Base-by-base conservation (phyloP, 2,888 invertebrate genomes). In the Meteorus cinctellus region DNA sequence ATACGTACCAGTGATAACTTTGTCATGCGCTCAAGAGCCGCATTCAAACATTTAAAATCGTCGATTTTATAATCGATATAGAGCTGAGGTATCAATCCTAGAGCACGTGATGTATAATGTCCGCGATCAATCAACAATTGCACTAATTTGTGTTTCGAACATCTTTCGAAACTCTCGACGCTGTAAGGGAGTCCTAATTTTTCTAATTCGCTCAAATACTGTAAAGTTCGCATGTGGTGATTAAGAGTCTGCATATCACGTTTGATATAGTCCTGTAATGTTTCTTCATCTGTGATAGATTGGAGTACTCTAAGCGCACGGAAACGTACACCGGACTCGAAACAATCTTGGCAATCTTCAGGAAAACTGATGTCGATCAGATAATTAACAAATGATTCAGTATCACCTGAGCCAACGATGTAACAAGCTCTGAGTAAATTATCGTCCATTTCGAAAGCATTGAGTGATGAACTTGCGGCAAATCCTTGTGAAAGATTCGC, bases 281-380 rank as follows among this genome's bases (percentile, higher is more conserved):
- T 82, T 62, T 80, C 78, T 16, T 82, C 78, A 69, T 88, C 84
- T 16, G 84, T 81, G 10, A 87, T 83, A 10, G 84, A 84, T 60
- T 86, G 84, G n/a, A 90, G 82, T 59, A 90, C 86, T 41, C 83
- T 82, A n/a, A 90, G 82, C 48, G 90, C 89, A 76, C 89, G 84
- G 68, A 88, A 86, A 14, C 88, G 84, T 6, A 85, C 82, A 69
- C 86, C 86, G 16, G 84, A 80, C 29, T 82, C 82, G 66, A 86
- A 86, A 14, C 55, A 71, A 72, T 81, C 80, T 36, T 81, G 80
- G 8, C 80, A 79, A 48, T 73, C 76, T 34, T 78, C 75, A 5
- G 68, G 82, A 72, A 89, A 88, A 16, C 85, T 85, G 73, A 89
- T 86, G 45, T 85, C 85, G 51, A 89, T 85, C 31, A 90, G 82